These are phyloP conservation scores for Blastomussa wellsi DNA, from an alignment of 92 coral and sea anemone genomes.

Conservation along the genomic window DNA sequence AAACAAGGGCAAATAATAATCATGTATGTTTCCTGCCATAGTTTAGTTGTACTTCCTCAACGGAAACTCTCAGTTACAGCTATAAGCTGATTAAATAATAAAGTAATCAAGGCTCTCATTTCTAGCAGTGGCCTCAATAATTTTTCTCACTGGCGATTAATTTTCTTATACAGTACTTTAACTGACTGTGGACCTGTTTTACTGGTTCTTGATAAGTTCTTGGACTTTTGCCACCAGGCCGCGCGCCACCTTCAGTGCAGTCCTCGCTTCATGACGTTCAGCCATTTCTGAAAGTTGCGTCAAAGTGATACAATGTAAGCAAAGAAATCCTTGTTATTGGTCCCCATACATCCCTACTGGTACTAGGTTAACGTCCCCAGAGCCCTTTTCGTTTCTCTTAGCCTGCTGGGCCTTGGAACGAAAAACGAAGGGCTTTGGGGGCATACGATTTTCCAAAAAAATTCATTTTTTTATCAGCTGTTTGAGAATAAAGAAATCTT, in stretches of 20 bases:
- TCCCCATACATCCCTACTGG: not conserved
- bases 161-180: not conserved
- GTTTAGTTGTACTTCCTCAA: not conserved
- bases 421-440: no score
- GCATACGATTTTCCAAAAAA: no score
- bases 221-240: slow-evolving; percentile 82
- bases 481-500: no score
- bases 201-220: slow-evolving; percentile 89
- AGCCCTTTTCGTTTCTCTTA: no score
- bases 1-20: not conserved
- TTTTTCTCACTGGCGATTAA: not conserved
- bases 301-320: not conserved
- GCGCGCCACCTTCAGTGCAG: slow-evolving; percentile 79
- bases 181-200: slow-evolving; percentile 2
- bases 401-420: no score
- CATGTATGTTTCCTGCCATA: not conserved
- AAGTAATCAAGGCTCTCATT: not conserved
- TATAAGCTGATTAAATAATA: slow-evolving; percentile 12
- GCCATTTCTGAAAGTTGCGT: slow-evolving; percentile 86
- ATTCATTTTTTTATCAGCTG: no score
- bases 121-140: not conserved
- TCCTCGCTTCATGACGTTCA: slow-evolving; percentile 90
- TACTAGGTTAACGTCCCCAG: not conserved
- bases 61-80: slow-evolving; percentile 10
- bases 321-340: not conserved